phyloP scores from a whole-genome alignment of 2,113 vertebrate species.

The Anser brachyrhynchus region DNA sequence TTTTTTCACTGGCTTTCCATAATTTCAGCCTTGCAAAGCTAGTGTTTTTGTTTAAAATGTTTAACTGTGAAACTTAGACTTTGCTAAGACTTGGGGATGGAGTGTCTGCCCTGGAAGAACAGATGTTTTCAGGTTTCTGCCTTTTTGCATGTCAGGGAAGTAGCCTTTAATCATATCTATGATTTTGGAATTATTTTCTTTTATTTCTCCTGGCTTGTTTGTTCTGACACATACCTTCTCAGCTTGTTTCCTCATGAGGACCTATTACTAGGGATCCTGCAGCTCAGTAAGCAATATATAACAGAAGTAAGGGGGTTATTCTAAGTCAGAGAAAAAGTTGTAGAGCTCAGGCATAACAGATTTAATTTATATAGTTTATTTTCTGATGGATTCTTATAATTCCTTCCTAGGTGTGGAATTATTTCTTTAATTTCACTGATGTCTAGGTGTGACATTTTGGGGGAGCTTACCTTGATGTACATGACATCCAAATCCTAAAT shows the following conservation, averaged over 20 bases:
- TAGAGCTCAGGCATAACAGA: background rate
- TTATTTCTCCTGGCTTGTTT: background rate
- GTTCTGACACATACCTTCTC: background rate
- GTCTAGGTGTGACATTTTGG: background rate
- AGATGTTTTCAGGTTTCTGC: background rate
- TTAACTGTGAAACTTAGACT: background rate
- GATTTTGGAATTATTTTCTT: background rate
- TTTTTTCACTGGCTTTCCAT: background rate
- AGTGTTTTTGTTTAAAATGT: background rate
- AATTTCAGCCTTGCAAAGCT: background rate
- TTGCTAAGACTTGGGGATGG: background rate
- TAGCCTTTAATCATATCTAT: background rate
- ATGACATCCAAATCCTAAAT: background rate
- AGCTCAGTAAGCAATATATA: background rate
- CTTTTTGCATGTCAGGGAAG: background rate
- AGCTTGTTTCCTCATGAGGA: background rate
- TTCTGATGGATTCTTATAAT: background rate
- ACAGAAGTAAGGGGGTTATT: background rate
- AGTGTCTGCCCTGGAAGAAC: background rate
- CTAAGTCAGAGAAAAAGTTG: background rate
- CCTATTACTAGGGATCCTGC: rapidly evolving
- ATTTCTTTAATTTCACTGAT: background rate
- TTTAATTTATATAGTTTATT: background rate
- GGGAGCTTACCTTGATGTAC: background rate
- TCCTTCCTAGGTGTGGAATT: background rate